Evolutionary conservation across 2,797 vertebrate species (phyloP).

Genomic region (Denticeps clupeoides): DNA sequence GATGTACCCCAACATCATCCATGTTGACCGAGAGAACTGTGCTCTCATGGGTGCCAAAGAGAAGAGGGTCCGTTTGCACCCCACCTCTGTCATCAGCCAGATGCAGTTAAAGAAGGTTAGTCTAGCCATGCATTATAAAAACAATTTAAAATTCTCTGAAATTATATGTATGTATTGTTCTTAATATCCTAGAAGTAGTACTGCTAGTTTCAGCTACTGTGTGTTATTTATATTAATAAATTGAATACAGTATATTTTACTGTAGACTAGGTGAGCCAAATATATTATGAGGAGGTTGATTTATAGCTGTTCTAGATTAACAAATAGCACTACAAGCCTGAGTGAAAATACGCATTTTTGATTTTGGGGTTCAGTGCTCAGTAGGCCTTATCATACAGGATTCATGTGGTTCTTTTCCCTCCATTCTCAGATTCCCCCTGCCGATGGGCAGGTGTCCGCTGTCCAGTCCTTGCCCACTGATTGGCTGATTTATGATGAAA

Average conservation of each 20-base stretch:
- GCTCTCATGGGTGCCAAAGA: constrained; percentile 65
- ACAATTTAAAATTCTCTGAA: too few relatives aligned
- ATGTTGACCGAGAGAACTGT: constrained; percentile 63
- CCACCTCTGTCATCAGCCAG: constrained; percentile 77
- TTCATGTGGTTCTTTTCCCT: background rate
- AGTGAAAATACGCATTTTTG: too few relatives aligned
- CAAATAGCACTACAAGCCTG: too few relatives aligned
- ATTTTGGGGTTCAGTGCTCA: too few relatives aligned
- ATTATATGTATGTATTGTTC: too few relatives aligned
- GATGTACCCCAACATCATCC: constrained; percentile 85
- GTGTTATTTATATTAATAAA: background rate
- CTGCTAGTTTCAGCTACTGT: background rate
- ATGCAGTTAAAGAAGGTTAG: constrained; percentile 76
- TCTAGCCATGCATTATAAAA: background rate
- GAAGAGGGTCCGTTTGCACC: constrained; percentile 81
- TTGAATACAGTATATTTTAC: too few relatives aligned
- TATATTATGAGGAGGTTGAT: too few relatives aligned
- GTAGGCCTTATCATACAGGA: too few relatives aligned
- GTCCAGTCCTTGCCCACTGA: constrained; percentile 71
- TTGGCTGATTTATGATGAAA: constrained; percentile 93
- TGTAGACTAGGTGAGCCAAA: too few relatives aligned
- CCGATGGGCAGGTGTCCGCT: constrained; percentile 60
- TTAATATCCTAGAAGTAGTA: too few relatives aligned
- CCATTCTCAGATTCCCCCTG: constrained; percentile 58
- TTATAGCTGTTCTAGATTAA: too few relatives aligned